Evolutionary conservation across 2,797 vertebrate species (phyloP).

Genomic region (Babyrousa celebensis): DNA sequence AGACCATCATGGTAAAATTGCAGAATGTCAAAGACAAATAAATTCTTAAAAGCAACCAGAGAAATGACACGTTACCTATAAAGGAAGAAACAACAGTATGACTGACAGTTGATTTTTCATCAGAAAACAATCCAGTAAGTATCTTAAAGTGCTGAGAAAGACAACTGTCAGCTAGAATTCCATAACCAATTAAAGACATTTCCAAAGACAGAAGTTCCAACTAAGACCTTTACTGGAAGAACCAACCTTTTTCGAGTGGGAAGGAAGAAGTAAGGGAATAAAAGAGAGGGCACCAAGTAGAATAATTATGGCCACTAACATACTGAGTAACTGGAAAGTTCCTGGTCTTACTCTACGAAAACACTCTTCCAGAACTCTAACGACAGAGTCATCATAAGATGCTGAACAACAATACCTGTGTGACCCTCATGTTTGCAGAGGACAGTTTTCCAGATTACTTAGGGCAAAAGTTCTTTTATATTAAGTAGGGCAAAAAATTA

Average conservation of each 20-base stretch:
- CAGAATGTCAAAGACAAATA: conserved; percentile 60
- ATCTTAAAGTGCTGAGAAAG: conserved; percentile 33
- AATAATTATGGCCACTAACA: conserved; percentile 1
- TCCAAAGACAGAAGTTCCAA: background rate
- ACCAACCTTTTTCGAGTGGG: background rate
- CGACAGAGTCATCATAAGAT: background rate
- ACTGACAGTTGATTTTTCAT: conserved; percentile 53
- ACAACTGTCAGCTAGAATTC: background rate
- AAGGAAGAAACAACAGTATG: conserved; percentile 60
- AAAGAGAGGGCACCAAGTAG: background rate
- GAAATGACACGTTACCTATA: conserved; percentile 27
- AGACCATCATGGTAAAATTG: background rate
- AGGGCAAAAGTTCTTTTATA: background rate
- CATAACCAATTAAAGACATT: background rate
- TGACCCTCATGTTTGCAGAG: background rate
- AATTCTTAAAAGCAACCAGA: conserved; percentile 65
- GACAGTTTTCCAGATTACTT: background rate
- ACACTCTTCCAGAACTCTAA: background rate
- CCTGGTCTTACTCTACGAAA: background rate
- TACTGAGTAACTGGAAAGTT: background rate
- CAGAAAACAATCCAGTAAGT: background rate
- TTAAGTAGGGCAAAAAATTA: background rate
- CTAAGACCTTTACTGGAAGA: background rate
- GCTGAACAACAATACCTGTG: background rate
- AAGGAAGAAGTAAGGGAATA: conserved; percentile 11